Evolutionary conservation across 2,113 vertebrate genomes (phyloP).

Genomic region (Rallus limicola): DNA sequence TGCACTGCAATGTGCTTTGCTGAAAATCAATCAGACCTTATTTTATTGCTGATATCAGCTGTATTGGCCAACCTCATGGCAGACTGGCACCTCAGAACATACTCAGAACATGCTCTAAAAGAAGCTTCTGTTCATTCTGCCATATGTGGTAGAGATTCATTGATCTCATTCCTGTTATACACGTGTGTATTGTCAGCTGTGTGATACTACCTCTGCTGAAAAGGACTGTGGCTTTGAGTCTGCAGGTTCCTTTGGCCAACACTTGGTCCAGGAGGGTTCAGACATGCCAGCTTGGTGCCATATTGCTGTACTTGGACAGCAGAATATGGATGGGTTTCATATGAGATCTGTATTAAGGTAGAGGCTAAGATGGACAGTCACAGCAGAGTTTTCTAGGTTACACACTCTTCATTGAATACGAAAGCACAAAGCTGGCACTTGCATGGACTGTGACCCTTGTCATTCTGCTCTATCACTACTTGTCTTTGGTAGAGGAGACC

Average conservation of each 20-base stretch:
- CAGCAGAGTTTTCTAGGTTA: neutral
- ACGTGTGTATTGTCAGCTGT: neutral
- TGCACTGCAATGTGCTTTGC: neutral
- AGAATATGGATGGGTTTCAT: neutral
- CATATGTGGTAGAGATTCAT: neutral
- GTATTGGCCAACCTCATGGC: neutral
- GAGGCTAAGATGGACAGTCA: neutral
- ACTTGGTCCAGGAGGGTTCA: rapidly evolving
- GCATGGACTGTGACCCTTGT: rapidly evolving
- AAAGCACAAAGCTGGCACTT: neutral
- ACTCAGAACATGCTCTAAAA: neutral
- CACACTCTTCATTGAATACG: neutral
- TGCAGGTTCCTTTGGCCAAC: neutral
- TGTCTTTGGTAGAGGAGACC: neutral
- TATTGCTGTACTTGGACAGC: neutral
- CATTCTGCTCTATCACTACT: neutral
- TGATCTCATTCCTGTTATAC: neutral
- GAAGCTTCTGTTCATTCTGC: neutral
- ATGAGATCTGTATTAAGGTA: neutral
- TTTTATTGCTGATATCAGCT: neutral
- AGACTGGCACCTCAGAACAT: neutral
- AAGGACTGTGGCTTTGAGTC: neutral
- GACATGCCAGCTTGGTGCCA: rapidly evolving
- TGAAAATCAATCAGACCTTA: neutral
- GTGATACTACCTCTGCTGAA: neutral